These are phyloP conservation scores for Scaptomyza graminum DNA, from an alignment of 1,140 invertebrate species.

Conservation along the genomic window DNA sequence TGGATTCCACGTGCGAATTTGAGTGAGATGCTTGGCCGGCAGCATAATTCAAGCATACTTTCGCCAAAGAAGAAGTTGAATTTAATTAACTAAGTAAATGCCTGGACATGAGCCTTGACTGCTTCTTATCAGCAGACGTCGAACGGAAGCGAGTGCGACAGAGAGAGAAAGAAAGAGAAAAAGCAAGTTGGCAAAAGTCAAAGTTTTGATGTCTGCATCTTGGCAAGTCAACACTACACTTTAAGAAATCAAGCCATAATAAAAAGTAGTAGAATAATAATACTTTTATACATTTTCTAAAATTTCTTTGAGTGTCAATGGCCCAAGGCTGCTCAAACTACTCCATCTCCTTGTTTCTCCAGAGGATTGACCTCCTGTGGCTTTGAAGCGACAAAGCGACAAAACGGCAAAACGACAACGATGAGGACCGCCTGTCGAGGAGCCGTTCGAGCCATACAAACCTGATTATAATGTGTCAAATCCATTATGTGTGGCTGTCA, in stretches of 20 bases:
- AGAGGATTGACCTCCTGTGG: conserved; percentile 17
- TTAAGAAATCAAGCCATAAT: too few relatives aligned
- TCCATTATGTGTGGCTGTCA: conserved; percentile 78
- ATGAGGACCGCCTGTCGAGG: conserved; percentile 16
- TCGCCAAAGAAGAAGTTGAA: conserved; percentile 73
- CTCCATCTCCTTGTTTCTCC: background rate
- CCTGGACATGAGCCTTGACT: conserved; percentile 69
- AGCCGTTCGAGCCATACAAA: conserved; percentile 60
- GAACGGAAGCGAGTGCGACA: background rate
- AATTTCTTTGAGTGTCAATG: background rate
- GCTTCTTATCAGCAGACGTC: conserved; percentile 61
- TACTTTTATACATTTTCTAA: too few relatives aligned
- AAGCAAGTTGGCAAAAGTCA: conserved; percentile 66
- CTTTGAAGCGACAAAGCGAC: conserved; percentile 3
- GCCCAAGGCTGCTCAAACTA: background rate
- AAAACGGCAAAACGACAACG: background rate
- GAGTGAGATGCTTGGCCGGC: too few relatives aligned
- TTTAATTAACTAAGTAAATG: conserved; percentile 82
- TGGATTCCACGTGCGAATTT: conserved; percentile 26
- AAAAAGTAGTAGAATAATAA: background rate
- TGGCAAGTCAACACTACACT: background rate
- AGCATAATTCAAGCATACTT: conserved; percentile 17
- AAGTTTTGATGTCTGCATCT: conserved; percentile 46
- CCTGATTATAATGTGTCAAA: conserved; percentile 84
- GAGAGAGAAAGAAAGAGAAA: conserved; percentile 19